Base-by-base conservation (phyloP, 2,797 vertebrate genomes). In the Furcifer pardalis region DNA sequence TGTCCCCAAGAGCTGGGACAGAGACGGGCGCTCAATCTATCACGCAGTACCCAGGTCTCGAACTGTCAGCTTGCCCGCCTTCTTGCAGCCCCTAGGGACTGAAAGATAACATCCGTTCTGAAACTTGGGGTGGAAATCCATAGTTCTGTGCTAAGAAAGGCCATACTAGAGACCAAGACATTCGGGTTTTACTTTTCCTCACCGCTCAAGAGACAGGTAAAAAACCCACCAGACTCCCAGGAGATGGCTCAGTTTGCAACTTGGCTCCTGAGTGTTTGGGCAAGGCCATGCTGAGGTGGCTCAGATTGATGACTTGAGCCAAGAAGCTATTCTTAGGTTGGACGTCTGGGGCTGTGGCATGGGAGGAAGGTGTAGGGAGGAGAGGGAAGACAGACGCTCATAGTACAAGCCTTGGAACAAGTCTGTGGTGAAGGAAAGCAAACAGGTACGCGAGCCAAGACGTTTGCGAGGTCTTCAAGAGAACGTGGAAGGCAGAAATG, bases 391-490 rank as follows among this genome's bases (percentile, higher is more conserved):
- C 37, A 40, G 2, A 27, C 25, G 13, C 82, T 83, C 81, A 65
- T 37, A 13, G 9, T 52, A 60, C 23, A 6, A 79, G 86, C 87
- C 88, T 83, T 79, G 76, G 74, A 80, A 79, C 74, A 90, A 90
- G 82, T 62, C 79, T 68, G 68, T 44, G 74, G 76, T 73, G 80
- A 1, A 0, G 74, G 1, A 84, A 69, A 92, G 71, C 81, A 79
- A 66, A 82, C 81, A 86, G 35, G 73, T 80, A 59, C 1, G 0
- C 84, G 8, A 46, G 74, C 42, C 75, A 52, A 77, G 86, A 79
- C 85, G 88, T 86, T 89, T 69, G 90, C 81, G 77, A 88, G 84
- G 72, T 87, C 87, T 81, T 71, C 69, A 63, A 52, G 69, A 32
- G n/a, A 40, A 60, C 9, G 3, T 7, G n/a, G 30, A 82, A 49